Percentiles rank a stretch among this genome's conserved stretches.
Evolutionary conservation across 2,113 vertebrate genomes (phyloP).

Genomic region (Forbesichthys papilliferus): DNA sequence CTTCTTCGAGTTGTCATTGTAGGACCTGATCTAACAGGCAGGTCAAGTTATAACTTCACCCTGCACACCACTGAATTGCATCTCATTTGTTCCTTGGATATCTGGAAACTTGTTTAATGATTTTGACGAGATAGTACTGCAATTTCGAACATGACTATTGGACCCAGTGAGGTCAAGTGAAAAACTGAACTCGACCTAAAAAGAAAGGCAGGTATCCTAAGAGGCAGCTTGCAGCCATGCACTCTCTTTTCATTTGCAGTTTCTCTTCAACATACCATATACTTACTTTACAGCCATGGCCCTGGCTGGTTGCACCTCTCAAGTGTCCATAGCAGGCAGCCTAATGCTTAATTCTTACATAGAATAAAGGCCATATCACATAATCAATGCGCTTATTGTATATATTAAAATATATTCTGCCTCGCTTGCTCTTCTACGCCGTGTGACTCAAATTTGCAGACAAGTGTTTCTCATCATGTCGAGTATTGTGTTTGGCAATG

Average conservation of each 20-base stretch:
- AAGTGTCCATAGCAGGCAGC: constrained; percentile 26
- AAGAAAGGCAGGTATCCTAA: constrained; percentile 30
- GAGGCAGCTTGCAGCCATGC: constrained; percentile 20
- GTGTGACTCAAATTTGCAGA: constrained; percentile 59
- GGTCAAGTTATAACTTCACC: background rate
- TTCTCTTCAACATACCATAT: constrained; percentile 1
- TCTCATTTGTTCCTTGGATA: constrained; percentile 19
- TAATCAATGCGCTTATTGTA: constrained; percentile 50
- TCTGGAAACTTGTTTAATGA: constrained; percentile 18
- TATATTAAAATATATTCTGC: constrained; percentile 42
- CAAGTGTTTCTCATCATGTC: constrained; percentile 73
- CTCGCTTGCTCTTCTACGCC: constrained; percentile 45
- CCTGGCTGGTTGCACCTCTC: constrained; percentile 15
- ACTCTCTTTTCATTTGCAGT: constrained; percentile 31
- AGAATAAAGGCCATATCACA: constrained; percentile 43
- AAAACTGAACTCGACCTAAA: background rate
- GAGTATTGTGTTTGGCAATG: constrained; percentile 72
- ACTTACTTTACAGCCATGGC: constrained; percentile 11
- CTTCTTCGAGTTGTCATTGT: constrained; percentile 27
- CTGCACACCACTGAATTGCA: background rate
- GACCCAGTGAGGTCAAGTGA: background rate
- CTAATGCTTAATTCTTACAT: constrained; percentile 20
- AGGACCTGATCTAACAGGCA: background rate
- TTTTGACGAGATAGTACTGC: constrained; percentile 11
- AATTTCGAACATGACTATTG: constrained; percentile 9